A percentile compares a stretch with the other conserved stretches of the same genome.
phyloP scores from a whole-genome alignment of 2,797 vertebrate species.

The Muscicapa comitata region DNA sequence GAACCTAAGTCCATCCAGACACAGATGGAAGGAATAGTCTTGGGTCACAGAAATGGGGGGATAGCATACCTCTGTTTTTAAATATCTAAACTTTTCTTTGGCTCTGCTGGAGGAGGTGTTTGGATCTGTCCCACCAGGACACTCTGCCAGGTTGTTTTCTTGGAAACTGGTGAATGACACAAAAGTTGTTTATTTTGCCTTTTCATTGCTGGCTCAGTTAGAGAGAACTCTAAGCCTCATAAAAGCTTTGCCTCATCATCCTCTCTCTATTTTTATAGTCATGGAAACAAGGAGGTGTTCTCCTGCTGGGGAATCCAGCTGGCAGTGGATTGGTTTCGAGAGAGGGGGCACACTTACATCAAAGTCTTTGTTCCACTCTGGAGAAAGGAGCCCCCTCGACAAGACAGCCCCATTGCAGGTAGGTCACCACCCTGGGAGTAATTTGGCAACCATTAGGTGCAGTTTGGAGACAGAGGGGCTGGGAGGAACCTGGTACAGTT shows the following conservation, averaged over 20 bases:
- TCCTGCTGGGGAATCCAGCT: constrained; percentile 91
- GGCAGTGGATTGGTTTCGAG: constrained; percentile 90
- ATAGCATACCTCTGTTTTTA: not conserved
- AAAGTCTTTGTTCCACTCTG: constrained; percentile 92
- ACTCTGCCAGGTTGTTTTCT: not conserved
- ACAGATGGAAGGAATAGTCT: not conserved
- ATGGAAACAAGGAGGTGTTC: constrained; percentile 91
- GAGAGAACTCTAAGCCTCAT: not conserved
- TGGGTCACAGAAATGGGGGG: not conserved
- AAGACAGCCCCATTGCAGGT: constrained; percentile 88
- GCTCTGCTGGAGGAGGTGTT: not conserved
- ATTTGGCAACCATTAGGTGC: not conserved
- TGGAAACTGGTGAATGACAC: not conserved
- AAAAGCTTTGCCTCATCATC: not conserved
- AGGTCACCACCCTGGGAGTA: not conserved
- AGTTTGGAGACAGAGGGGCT: not conserved
- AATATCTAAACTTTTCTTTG: not conserved
- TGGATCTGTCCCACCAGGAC: not conserved
- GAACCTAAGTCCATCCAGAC: not conserved
- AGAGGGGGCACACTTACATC: constrained; percentile 86
- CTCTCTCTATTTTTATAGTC: constrained; percentile 71
- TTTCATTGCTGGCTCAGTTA: not conserved
- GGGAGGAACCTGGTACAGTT: not conserved
- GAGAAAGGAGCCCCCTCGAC: constrained; percentile 86
- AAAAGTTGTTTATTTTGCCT: not conserved